These are phyloP conservation scores for Apostichopus japonicus DNA, from an alignment of 35 echinoderm and acorn worm genomes.

Conservation along the genomic window DNA sequence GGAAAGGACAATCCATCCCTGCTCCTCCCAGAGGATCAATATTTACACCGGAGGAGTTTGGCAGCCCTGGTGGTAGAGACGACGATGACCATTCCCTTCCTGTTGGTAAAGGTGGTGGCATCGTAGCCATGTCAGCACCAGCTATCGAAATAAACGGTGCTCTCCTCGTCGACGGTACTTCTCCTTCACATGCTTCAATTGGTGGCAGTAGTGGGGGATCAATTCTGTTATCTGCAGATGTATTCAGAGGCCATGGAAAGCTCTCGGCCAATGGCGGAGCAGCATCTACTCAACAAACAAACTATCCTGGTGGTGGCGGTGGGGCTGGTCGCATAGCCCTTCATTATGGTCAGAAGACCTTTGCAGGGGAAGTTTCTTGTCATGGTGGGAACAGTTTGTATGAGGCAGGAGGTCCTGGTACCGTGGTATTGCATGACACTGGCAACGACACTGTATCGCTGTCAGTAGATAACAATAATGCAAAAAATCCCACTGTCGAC, in stretches of 20 bases:
- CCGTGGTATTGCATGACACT: constrained; percentile 59
- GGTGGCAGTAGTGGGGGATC: constrained; percentile 89
- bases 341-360: constrained; percentile 66
- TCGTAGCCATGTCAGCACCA: constrained; percentile 62
- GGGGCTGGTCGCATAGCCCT: constrained; percentile 73
- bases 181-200: constrained; percentile 26
- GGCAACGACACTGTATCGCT: constrained; percentile 13
- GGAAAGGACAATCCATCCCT: constrained; percentile 53
- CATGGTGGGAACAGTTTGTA: constrained; percentile 65
- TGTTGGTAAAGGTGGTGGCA: constrained; percentile 74
- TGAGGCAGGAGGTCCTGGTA: constrained; percentile 84
- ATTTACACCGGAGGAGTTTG: constrained; percentile 72
- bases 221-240: constrained; percentile 38
- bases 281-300: not conserved
- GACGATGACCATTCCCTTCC: not conserved
- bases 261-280: constrained; percentile 62
- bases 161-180: constrained; percentile 59
- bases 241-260: constrained; percentile 63
- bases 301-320: constrained; percentile 63
- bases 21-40: constrained; percentile 65
- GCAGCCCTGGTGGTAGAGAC: constrained; percentile 67
- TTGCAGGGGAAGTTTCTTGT: constrained; percentile 41
- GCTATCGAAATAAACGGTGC: constrained; percentile 70
- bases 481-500: constrained; percentile 28
- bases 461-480: constrained; percentile 66